A percentile compares a stretch with the other conserved stretches of the same genome.
phyloP scores from a whole-genome alignment of 2,888 invertebrate genomes.

The Uloborus plumipes region DNA sequence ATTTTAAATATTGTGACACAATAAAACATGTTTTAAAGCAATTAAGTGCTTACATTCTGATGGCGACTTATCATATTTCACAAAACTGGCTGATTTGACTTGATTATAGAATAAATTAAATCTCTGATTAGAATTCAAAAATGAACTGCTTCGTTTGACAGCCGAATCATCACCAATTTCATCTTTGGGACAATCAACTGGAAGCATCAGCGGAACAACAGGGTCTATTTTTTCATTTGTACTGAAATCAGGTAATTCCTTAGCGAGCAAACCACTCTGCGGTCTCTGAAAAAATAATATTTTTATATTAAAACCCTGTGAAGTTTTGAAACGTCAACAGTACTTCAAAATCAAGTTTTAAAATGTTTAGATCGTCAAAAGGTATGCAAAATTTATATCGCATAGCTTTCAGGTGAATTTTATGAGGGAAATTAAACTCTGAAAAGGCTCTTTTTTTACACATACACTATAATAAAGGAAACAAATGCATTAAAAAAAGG shows the following conservation, averaged over 20 bases:
- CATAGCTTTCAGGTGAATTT: no score
- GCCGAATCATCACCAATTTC: constrained; percentile 57
- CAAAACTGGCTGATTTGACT: constrained; percentile 52
- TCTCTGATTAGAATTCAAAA: constrained; percentile 55
- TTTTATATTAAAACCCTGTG: no score
- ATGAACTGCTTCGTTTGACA: constrained; percentile 7
- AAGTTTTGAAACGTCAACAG: no score
- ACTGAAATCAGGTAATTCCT: neutral
- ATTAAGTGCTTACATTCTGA: constrained; percentile 16
- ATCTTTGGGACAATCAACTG: constrained; percentile 64
- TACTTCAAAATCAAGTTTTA: no score
- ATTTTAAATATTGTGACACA: no score
- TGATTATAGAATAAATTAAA: constrained; percentile 57
- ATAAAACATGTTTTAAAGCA: no score
- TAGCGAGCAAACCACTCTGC: constrained; percentile 63
- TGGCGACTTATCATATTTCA: constrained; percentile 31
- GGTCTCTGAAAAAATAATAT: constrained; percentile 46
- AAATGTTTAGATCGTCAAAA: neutral
- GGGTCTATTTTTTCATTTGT: neutral
- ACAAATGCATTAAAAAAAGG: no score
- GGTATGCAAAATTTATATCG: no score
- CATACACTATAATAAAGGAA: no score
- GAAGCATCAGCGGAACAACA: constrained; percentile 51
- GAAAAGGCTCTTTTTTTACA: no score
- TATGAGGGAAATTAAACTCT: no score